These are phyloP conservation scores for Heliangelus exortis DNA, from an alignment of 2,797 vertebrate species.

Conservation along the genomic window DNA sequence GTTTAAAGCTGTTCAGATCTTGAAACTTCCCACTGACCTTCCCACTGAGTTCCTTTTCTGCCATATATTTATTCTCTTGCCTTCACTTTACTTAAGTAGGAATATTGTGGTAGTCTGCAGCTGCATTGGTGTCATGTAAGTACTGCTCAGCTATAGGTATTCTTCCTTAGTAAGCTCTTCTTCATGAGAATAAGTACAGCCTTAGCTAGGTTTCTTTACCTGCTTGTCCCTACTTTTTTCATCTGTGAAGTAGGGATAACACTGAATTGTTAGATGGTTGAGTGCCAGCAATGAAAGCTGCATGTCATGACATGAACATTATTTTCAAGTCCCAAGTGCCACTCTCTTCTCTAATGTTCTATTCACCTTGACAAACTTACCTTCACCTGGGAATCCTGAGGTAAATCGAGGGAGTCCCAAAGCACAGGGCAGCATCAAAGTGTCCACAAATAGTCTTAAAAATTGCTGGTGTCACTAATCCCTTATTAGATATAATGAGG, in stretches of 20 bases:
- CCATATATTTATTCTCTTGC: neutral
- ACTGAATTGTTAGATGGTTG: neutral
- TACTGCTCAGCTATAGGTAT: neutral
- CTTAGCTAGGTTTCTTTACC: neutral
- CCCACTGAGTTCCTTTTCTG: neutral
- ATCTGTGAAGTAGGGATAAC: neutral
- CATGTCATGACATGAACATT: neutral
- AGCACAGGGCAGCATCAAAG: constrained; percentile 43
- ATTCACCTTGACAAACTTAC: neutral
- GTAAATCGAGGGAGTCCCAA: constrained; percentile 15
- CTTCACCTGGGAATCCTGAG: constrained; percentile 6
- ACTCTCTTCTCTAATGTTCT: neutral
- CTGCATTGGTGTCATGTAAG: rapidly evolving
- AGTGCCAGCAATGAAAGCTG: neutral
- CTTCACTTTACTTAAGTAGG: neutral
- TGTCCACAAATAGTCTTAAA: constrained; percentile 54
- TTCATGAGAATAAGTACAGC: neutral
- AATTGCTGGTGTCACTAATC: constrained; percentile 66
- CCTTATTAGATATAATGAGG: constrained; percentile 71
- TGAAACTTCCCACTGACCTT: neutral
- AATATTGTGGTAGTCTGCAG: neutral
- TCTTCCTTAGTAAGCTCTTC: neutral
- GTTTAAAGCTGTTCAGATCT: neutral
- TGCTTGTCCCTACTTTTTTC: neutral
- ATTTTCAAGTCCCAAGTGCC: neutral